Base-by-base conservation (phyloP, 2,113 vertebrate species). In the Neogale vison region DNA sequence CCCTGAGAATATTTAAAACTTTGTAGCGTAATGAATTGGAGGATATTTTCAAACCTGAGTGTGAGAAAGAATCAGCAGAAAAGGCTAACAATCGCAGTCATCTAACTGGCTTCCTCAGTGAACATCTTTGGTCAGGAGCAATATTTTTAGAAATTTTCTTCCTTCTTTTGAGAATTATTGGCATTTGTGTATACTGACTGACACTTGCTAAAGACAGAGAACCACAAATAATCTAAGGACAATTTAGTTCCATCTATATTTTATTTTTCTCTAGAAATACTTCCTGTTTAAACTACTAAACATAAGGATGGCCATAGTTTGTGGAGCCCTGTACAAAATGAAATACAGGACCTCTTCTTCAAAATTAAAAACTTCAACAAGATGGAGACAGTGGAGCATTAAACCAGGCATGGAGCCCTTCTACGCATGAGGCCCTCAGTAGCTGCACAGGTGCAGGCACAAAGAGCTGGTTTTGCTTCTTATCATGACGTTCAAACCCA, bases 1-100 rank as follows among this genome's bases (percentile, higher is more conserved):
- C 98, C 94, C 95, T 98, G 90, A 96, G 50, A 98, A 92, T 98
- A 98, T 97, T 98, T 97, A 97, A 97, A 98, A 98, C 15, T 95
- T 98, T 96, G 74, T 67, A 61, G 69, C 42, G 24, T 90, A 52
- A 87, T 96, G 88, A 92, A 95, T 29, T 26, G 12, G 59, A 96
- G 61, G n/a, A 95, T 97, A 94, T 89, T 98, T 97, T 94, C 88
- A 97, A 96, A 95, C 24, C 67, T 74, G 42, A 95, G 63, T 69
- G 82, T 97, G 77, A 96, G 92, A 0, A 20, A 97, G 52, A 93
- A 97, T 87, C 74, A 96, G 36, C 47, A 90, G 95, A 96, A 86
- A 93, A 76, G 87, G 65, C 74, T 92, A 95, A 98, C 45, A 96
- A 61, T 88, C 90, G 1, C 50, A 65, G 57, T 93, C 63, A 57